Evolutionary conservation across 2,797 vertebrate species (phyloP), one percentile per base, ranked within the genome.

Genomic region (Danio tinwini): DNA sequence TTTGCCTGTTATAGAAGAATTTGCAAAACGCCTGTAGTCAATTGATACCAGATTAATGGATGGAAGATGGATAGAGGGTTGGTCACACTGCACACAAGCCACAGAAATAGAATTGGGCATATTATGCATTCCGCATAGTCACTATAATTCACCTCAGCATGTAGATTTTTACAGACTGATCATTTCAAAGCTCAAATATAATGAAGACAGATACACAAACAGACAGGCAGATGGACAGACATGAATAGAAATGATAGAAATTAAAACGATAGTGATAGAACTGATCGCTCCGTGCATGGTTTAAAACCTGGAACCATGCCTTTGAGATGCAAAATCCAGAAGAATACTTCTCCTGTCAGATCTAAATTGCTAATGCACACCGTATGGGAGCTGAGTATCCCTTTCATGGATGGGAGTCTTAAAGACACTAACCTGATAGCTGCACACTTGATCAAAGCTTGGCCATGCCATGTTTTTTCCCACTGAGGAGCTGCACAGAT

Each of bases 301-400:
- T 72, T 67, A 80, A 74, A 91, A 90, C 89, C 88, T 82, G 85
- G 87, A 89, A 88, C 78, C 81, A 73, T 73, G 84, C 88, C 89
- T 94, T 93, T 94, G 91, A 93, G 88, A 93, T 94, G 91, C 88
- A 93, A 94, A 94, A 92, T 87, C 81, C 85, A 83, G 76, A 90
- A 91, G 87, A 87, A 87, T 92, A 89, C 89, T 92, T 86, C 89
- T 88, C 87, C 83, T 84, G 86, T 91, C 81, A 80, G 84, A 94
- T 94, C 89, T 94, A 92, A 92, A 93, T 94, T 93, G 91, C 91
- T 91, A 93, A 93, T 94, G 86, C 90, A 88, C 74, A 63, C 88
- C 85, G 84, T 87, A 88, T 88, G 88, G 86, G 84, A 85, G 87
- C 84, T 71, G 77, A 83, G 85, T 88, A 84, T 88, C 87, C 87